Evolutionary conservation across 2,113 vertebrate species (phyloP), one percentile per base, ranked within the genome.

Genomic region (Calypte anna): DNA sequence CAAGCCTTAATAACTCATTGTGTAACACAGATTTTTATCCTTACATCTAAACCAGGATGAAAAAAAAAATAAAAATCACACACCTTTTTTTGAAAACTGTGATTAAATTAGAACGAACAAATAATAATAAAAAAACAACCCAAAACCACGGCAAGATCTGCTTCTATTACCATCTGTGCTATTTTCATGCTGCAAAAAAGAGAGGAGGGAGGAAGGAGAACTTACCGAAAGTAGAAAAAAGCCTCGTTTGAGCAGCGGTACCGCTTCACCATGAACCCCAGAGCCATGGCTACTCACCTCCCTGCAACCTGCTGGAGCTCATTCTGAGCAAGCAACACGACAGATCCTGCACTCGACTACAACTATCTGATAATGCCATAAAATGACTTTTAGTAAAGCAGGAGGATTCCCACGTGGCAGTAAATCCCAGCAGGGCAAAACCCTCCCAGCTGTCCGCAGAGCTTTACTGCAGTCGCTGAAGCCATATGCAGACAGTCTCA

Each of bases 141-240:
- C 4, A 40, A 40, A 40, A 11, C 40, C 25, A 21, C 0, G 0
- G 38, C 40, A 19, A 54, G 40, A 59, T 69, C 36, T 69, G 40
- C 48, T 63, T 24, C 57, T 27, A 2, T 76, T 27, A 57, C 20
- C 86, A 30, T 8, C 57, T 16, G 20, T 36, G 53, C 78, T 79
- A 27, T 61, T 90, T 92, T n/a, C 43, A 27, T 40, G 6, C 33
- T 14, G 53, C 54, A 46, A 72, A 58, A 53, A 69, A 58, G 36
- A 3, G 3, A 31, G 57, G 70, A 83, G 23, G 21, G 82, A 91
- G 81, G 64, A 82, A 68, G 0, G 0, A 57, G 69, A 33, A 96
- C 97, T 92, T 88, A 98, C 98, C 98, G 95, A 89, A 96, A 97
- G 73, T 94, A 97, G 77, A 97, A 96, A 17, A 97, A 92, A 94